phyloP scores from a whole-genome alignment of 2,113 vertebrate genomes.

The Pteruthius melanotis region DNA sequence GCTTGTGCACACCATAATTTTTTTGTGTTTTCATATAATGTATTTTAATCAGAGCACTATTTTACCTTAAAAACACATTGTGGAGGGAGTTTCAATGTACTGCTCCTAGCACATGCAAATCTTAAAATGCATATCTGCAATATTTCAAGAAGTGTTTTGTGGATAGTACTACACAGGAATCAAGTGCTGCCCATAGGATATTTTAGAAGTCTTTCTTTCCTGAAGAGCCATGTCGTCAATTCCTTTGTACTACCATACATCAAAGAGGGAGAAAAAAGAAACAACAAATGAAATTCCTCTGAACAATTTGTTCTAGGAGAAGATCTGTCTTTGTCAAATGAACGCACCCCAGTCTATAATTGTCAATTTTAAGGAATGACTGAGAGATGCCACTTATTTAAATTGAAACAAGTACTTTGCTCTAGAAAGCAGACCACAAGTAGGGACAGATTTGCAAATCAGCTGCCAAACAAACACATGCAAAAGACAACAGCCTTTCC shows the following conservation, averaged over 20 bases:
- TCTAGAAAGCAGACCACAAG: background rate
- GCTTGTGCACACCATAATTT: background rate
- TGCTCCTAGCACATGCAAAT: background rate
- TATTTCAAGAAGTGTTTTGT: background rate
- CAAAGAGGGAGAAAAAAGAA: background rate
- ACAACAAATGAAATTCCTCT: background rate
- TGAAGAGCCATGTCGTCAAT: background rate
- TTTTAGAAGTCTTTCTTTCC: background rate
- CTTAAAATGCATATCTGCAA: background rate
- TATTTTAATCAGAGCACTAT: background rate
- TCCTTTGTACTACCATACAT: constrained; percentile 7
- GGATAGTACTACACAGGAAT: background rate
- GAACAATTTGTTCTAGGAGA: background rate
- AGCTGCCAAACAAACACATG: background rate
- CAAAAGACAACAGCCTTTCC: background rate
- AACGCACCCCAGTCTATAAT: background rate
- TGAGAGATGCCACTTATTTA: background rate
- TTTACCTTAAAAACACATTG: background rate
- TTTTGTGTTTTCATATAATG: background rate
- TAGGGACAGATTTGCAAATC: background rate
- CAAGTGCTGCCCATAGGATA: background rate
- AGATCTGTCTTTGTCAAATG: background rate
- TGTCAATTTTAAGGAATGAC: background rate
- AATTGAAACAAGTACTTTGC: background rate
- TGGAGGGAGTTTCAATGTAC: background rate